These are phyloP conservation scores for Zaprionus capensis DNA, from an alignment of 1,140 invertebrate species.

Conservation along the genomic window DNA sequence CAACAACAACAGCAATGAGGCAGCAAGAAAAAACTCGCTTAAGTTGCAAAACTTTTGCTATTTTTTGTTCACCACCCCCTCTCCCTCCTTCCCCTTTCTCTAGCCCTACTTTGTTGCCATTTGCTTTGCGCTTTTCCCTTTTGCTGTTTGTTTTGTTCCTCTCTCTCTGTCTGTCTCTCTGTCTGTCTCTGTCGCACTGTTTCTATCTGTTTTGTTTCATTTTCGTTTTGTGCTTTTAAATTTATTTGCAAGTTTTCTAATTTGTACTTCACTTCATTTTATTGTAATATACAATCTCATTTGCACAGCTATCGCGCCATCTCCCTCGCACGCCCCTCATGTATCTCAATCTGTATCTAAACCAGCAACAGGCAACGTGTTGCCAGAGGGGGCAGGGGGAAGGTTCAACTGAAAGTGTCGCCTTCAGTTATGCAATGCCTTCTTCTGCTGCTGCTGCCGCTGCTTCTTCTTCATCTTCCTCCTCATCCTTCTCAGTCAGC, in stretches of 20 bases:
- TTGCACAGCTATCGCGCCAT: slow-evolving; percentile 53
- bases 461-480: slow-evolving; percentile 12
- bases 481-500: slow-evolving; percentile 3
- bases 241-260: slow-evolving; percentile 84
- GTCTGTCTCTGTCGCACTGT: slow-evolving; percentile 24
- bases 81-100: not conserved
- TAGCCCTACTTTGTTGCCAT: slow-evolving; percentile 62
- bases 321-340: slow-evolving; percentile 16
- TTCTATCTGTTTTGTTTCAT: slow-evolving; percentile 32
- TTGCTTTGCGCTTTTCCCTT: slow-evolving; percentile 70
- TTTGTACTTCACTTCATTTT: slow-evolving; percentile 83
- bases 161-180: slow-evolving; percentile 9
- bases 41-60: slow-evolving; percentile 81
- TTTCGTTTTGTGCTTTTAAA: slow-evolving; percentile 75
- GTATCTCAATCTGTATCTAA: slow-evolving; percentile 32
- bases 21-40: slow-evolving; percentile 66
- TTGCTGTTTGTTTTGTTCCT: slow-evolving; percentile 46
- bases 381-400: not conserved
- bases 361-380: slow-evolving; percentile 20
- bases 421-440: slow-evolving; percentile 68
- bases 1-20: slow-evolving; percentile 33
- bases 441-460: slow-evolving; percentile 49
- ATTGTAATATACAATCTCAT: slow-evolving; percentile 84
- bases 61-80: slow-evolving; percentile 55
- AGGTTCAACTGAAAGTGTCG: not conserved